Conservation (phyloP, 30 jellyfish, hydroid and myxozoan genomes). For the Turritopsis rubra region DNA sequence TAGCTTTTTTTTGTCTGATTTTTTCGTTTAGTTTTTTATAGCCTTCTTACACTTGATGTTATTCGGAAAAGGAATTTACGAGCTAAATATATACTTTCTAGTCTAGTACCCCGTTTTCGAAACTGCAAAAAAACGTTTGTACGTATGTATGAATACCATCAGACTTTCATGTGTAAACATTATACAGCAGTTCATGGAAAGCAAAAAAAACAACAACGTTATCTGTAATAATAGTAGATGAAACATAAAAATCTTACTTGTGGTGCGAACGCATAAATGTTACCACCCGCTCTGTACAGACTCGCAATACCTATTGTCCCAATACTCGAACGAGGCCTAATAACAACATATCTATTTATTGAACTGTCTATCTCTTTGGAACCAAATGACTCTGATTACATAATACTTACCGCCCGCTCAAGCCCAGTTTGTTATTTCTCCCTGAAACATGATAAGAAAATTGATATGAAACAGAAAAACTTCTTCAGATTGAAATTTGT, state of each 20-base stretch:
- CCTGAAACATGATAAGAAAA: slow-evolving; percentile 45
- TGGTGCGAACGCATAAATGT: slow-evolving; percentile 83
- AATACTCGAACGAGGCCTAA: slow-evolving; percentile 77
- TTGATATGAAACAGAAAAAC: background rate
- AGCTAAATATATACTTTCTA: no score
- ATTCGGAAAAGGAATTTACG: background rate
- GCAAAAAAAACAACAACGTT: background rate
- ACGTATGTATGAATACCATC: no score
- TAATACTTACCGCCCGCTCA: slow-evolving; percentile 84
- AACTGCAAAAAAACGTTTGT: no score
- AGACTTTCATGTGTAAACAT: no score
- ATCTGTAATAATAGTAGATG: background rate
- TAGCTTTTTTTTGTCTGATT: background rate
- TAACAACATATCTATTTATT: background rate
- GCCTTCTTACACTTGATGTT: background rate
- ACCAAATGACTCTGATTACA: no score
- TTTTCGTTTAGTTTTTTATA: no score
- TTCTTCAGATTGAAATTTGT: background rate
- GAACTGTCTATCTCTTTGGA: no score
- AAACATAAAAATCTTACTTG: slow-evolving; percentile 47
- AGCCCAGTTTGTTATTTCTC: slow-evolving; percentile 64
- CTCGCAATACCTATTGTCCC: slow-evolving; percentile 96
- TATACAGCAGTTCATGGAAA: no score
- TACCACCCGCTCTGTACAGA: slow-evolving; percentile 82
- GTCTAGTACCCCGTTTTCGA: no score